A percentile compares a stretch with the other conserved stretches of the same genome.
These are phyloP conservation scores for Myiozetetes cayanensis DNA, from an alignment of 2,113 vertebrate genomes.

Conservation along the genomic window DNA sequence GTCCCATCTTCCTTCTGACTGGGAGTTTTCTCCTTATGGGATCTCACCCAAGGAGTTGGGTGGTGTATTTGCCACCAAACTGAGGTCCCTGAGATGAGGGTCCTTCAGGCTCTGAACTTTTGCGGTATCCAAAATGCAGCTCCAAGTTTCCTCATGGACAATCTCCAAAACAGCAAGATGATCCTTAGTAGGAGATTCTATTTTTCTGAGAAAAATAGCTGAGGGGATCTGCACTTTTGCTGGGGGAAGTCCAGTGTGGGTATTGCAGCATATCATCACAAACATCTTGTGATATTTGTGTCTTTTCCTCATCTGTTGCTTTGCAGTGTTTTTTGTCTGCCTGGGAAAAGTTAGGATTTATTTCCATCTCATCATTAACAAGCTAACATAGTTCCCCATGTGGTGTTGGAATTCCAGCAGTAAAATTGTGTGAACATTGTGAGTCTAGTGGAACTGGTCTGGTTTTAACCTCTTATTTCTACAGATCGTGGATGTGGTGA, in stretches of 20 bases:
- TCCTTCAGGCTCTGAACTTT: neutral
- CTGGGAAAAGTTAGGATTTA: neutral
- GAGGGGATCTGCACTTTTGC: neutral
- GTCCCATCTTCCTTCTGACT: neutral
- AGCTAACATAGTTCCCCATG: neutral
- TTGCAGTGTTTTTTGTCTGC: neutral
- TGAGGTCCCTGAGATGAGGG: accelerated
- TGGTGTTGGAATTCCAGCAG: neutral
- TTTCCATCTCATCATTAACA: neutral
- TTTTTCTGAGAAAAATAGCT: neutral
- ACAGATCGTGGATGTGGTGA: neutral
- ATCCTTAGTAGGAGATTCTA: neutral
- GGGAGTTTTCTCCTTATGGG: accelerated
- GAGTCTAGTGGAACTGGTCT: neutral
- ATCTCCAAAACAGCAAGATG: neutral
- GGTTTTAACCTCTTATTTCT: neutral
- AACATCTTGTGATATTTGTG: neutral
- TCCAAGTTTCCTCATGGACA: neutral
- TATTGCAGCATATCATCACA: neutral
- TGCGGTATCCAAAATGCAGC: neutral
- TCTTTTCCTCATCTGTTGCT: neutral
- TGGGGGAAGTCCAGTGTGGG: neutral
- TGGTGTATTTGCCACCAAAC: neutral
- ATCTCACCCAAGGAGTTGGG: neutral
- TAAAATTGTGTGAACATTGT: neutral